Evolutionary conservation across 2,888 invertebrate species (phyloP).

Genomic region (Apeira syringaria): DNA sequence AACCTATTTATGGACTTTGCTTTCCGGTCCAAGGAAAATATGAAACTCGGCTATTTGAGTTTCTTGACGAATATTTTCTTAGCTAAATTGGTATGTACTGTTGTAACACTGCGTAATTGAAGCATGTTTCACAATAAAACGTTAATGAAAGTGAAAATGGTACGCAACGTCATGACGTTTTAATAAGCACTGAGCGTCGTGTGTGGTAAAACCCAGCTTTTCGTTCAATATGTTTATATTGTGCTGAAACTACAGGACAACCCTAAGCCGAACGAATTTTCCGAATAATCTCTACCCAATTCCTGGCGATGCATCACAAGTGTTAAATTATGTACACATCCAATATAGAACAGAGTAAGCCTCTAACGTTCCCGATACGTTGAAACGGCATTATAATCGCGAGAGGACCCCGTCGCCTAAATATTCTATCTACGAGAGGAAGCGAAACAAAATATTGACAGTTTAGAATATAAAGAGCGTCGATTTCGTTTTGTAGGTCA

Average conservation of each 20-base stretch:
- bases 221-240: slow-evolving; percentile 23
- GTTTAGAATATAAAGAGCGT: slow-evolving; percentile 44
- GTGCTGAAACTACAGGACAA: slow-evolving; percentile 24
- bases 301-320: slow-evolving; percentile 47
- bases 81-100: too few relatives aligned
- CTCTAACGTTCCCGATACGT: slow-evolving; percentile 50
- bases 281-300: slow-evolving; percentile 42
- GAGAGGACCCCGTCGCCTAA: slow-evolving; percentile 59
- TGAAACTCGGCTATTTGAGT: too few relatives aligned
- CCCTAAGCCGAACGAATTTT: slow-evolving; percentile 23
- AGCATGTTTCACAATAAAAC: slow-evolving; percentile 38
- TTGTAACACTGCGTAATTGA: slow-evolving; percentile 1
- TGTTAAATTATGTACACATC: slow-evolving; percentile 67
- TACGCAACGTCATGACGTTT: slow-evolving; percentile 42
- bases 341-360: slow-evolving; percentile 62
- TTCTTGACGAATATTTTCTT: too few relatives aligned
- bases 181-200: slow-evolving; percentile 50
- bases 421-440: slow-evolving; percentile 60
- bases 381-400: slow-evolving; percentile 73
- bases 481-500: slow-evolving; percentile 68
- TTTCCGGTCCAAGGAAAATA: too few relatives aligned
- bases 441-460: slow-evolving; percentile 63
- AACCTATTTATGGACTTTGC: too few relatives aligned
- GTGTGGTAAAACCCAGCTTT: slow-evolving; percentile 49
- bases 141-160: slow-evolving; percentile 55